Conservation (phyloP, 2,113 vertebrate species). For the Eclectus roratus region DNA sequence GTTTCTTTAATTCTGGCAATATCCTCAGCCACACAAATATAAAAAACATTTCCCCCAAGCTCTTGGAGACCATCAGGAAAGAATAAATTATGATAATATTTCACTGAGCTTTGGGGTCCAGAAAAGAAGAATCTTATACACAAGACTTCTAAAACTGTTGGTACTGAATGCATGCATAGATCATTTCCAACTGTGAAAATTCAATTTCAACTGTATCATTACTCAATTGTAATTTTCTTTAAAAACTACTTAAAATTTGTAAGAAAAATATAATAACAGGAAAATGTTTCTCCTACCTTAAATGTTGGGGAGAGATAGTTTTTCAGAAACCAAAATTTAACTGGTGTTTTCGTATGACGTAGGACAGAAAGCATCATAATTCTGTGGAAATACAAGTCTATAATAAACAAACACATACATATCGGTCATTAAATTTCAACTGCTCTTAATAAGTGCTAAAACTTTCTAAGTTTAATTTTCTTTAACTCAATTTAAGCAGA, state of each 20-base stretch:
- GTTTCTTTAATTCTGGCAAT: background rate
- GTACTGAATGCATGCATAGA: background rate
- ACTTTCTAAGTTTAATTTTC: background rate
- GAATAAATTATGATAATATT: background rate
- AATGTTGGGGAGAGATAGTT: constrained; percentile 97
- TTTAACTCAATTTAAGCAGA: background rate
- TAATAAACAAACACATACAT: constrained; percentile 17
- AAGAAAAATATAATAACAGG: background rate
- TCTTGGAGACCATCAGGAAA: background rate
- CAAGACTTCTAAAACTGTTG: background rate
- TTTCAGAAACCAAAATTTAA: constrained; percentile 99
- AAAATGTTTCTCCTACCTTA: constrained; percentile 80
- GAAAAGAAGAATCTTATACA: background rate
- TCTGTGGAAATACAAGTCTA: constrained; percentile 77
- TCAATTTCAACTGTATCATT: background rate
- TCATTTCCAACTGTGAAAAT: background rate
- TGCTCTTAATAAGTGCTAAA: background rate
- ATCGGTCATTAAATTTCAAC: background rate
- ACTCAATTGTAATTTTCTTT: background rate
- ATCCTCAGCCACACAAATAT: background rate
- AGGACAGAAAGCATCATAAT: constrained; percentile 99
- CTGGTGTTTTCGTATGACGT: constrained; percentile 88
- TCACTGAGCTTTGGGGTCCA: background rate
- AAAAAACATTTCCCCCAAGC: background rate
- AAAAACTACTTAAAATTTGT: background rate